Conservation (phyloP, 2,797 vertebrate genomes). For the Eulemur albifrons region DNA sequence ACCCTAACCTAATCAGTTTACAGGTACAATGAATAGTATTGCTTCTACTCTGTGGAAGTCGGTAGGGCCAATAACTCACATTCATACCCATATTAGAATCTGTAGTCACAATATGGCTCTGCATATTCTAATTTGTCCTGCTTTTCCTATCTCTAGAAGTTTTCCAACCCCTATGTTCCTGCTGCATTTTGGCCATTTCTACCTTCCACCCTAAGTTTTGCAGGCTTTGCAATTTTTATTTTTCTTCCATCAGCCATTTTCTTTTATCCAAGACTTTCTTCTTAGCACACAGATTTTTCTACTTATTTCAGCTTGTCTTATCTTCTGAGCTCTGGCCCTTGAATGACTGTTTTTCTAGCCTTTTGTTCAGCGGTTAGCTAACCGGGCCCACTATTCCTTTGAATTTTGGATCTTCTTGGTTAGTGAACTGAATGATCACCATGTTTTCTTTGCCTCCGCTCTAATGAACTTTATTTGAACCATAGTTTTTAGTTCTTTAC, state of each 20-base stretch:
- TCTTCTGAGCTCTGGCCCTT: neutral
- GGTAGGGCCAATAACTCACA: neutral
- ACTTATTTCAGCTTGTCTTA: constrained; percentile 37
- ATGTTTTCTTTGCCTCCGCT: constrained; percentile 70
- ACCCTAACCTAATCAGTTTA: neutral
- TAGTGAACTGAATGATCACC: constrained; percentile 44
- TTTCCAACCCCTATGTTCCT: neutral
- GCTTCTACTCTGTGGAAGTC: neutral
- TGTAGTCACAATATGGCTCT: neutral
- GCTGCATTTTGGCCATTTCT: neutral
- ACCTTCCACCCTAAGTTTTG: neutral
- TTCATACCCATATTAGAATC: neutral
- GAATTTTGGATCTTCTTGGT: neutral
- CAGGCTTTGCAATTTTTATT: neutral
- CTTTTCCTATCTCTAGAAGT: neutral
- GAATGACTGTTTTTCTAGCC: constrained; percentile 6
- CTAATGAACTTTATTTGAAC: constrained; percentile 67
- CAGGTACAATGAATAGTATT: neutral
- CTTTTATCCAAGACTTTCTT: neutral
- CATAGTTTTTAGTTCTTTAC: neutral
- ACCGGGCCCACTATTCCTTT: neutral
- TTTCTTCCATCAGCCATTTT: neutral
- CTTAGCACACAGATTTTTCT: neutral
- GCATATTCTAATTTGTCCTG: neutral
- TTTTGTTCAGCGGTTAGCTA: constrained; percentile 32